A percentile compares a stretch with the other conserved stretches of the same genome.
Evolutionary conservation across 1,140 invertebrate species (phyloP).

Genomic region (Drosophila novamexicana): DNA sequence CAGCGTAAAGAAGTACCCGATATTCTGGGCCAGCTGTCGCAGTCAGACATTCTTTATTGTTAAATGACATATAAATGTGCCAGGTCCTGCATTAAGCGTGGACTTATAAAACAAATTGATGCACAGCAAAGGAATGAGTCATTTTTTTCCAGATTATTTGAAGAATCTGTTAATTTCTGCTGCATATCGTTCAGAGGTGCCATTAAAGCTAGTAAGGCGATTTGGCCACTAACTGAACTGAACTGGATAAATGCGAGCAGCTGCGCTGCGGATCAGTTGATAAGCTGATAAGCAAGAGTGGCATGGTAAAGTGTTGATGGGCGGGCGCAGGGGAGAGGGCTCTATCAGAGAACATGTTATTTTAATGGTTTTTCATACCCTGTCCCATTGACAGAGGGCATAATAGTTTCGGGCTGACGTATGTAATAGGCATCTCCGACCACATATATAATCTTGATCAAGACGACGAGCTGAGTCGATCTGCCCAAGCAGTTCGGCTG

Average conservation of each 20-base stretch:
- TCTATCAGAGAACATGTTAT: constrained; percentile 28
- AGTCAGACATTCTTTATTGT: too few relatives aligned
- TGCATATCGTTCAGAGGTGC: background rate
- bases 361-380: constrained; percentile 38
- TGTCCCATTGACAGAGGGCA: background rate
- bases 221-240: constrained; percentile 17
- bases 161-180: too few relatives aligned
- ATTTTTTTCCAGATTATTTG: background rate
- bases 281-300: constrained; percentile 34
- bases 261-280: constrained; percentile 16
- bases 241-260: constrained; percentile 22
- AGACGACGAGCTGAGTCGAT: too few relatives aligned
- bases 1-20: background rate
- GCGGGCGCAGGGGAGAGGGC: background rate
- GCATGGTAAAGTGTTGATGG: background rate
- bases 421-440: too few relatives aligned
- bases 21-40: too few relatives aligned
- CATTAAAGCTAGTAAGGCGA: constrained; percentile 11
- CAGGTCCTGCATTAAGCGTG: background rate
- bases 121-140: background rate
- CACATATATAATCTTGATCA: too few relatives aligned
- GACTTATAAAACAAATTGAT: too few relatives aligned
- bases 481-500: too few relatives aligned
- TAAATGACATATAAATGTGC: background rate
- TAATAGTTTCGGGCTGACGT: too few relatives aligned